Evolutionary conservation across 37 sponge, comb jelly and placozoan genomes (phyloP).

Genomic region (Diacarnus erythraeanus): DNA sequence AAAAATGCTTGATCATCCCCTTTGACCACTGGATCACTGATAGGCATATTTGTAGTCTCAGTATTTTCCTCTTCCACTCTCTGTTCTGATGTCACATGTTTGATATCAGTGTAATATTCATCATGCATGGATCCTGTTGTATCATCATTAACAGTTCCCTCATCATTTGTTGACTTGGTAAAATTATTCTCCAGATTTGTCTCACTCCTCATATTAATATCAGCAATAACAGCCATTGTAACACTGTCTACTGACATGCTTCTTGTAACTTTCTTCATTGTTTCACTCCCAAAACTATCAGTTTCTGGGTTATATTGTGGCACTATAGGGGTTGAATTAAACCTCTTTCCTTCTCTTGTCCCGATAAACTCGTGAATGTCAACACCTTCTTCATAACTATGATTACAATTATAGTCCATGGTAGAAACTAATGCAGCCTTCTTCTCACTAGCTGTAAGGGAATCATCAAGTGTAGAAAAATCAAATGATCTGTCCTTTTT

Average conservation of each 20-base stretch:
- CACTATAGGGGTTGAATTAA: not conserved
- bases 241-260: not conserved
- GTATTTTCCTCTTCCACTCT: no score
- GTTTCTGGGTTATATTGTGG: not conserved
- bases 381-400: not conserved
- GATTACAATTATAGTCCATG: not conserved
- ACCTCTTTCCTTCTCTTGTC: not conserved
- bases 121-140: no score
- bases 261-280: not conserved
- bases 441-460: conserved; percentile 5
- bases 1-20: no score
- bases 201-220: no score
- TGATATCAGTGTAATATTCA: no score
- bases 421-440: not conserved
- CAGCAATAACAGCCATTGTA: no score
- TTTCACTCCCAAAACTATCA: not conserved
- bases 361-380: not conserved
- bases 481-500: not conserved
- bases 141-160: no score
- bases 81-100: no score
- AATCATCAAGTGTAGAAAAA: not conserved
- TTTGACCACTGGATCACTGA: no score
- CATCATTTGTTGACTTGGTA: no score
- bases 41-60: no score
- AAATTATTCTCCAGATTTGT: no score